Conservation (phyloP, 2,113 vertebrate species). For the Sclerurus mexicanus region DNA sequence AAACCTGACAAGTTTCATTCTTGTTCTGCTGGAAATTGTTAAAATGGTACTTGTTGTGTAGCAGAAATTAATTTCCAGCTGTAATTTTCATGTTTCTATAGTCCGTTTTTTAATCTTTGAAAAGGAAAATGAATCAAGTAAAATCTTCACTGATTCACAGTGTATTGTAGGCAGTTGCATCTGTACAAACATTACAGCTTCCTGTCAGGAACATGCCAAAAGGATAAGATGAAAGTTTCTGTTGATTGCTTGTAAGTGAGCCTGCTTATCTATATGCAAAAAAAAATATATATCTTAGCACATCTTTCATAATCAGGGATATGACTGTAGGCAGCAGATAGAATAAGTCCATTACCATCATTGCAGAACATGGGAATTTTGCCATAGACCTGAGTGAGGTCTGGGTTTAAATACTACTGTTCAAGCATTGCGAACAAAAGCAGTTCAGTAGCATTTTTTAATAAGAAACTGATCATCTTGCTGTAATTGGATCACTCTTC, state of each 20-base stretch:
- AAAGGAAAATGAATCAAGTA: not conserved
- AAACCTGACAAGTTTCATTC: not conserved
- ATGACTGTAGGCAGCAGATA: not conserved
- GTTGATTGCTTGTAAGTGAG: not conserved
- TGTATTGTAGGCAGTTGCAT: not conserved
- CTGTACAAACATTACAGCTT: not conserved
- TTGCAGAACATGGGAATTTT: not conserved
- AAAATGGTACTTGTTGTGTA: not conserved
- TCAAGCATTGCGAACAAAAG: not conserved
- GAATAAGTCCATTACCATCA: not conserved
- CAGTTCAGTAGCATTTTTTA: not conserved
- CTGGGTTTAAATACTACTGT: not conserved
- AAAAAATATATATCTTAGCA: not conserved
- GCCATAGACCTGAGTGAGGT: not conserved
- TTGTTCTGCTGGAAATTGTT: not conserved
- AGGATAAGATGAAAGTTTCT: not conserved
- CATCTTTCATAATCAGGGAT: not conserved
- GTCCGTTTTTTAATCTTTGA: not conserved
- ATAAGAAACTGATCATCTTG: not conserved
- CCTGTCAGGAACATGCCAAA: not conserved
- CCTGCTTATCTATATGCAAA: not conserved
- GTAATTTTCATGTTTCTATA: not conserved
- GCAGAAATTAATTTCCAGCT: not conserved
- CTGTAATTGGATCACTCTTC: not conserved
- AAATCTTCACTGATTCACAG: not conserved